Percentiles rank a stretch among this genome's conserved stretches.
Evolutionary conservation across 1,140 invertebrate genomes (phyloP).

Genomic region (Macrobrachium rosenbergii): DNA sequence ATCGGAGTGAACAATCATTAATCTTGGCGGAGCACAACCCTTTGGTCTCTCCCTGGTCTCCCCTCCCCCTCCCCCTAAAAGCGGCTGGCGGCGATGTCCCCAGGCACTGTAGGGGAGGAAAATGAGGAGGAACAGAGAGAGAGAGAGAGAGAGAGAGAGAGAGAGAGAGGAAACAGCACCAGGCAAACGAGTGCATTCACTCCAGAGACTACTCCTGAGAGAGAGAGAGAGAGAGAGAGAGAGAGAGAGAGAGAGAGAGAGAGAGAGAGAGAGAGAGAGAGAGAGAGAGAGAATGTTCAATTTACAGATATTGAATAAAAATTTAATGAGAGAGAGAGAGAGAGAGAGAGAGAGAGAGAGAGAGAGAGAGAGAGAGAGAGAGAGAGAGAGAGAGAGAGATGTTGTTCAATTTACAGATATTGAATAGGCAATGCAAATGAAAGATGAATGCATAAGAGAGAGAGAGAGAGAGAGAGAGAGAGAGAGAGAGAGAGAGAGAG

Average conservation of each 20-base stretch:
- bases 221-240: background rate
- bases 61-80: background rate
- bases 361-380: background rate
- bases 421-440: too few relatives aligned
- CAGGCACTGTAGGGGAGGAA: background rate
- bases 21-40: constrained; percentile 61
- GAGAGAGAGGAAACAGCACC: background rate
- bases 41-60: constrained; percentile 49
- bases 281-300: background rate
- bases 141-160: too few relatives aligned
- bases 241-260: background rate
- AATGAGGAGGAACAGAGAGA: background rate
- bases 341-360: background rate
- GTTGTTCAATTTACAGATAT: too few relatives aligned
- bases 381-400: background rate
- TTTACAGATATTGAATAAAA: too few relatives aligned
- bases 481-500: background rate
- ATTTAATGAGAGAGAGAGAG: too few relatives aligned
- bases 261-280: background rate
- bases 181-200: background rate
- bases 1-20: constrained; percentile 63
- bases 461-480: background rate
- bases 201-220: background rate
- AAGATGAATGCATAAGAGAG: background rate
- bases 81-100: background rate